Percentiles rank a stretch among this genome's conserved stretches.
phyloP scores from a whole-genome alignment of 2,888 invertebrate species.

The Acrocyrtus sp. region DNA sequence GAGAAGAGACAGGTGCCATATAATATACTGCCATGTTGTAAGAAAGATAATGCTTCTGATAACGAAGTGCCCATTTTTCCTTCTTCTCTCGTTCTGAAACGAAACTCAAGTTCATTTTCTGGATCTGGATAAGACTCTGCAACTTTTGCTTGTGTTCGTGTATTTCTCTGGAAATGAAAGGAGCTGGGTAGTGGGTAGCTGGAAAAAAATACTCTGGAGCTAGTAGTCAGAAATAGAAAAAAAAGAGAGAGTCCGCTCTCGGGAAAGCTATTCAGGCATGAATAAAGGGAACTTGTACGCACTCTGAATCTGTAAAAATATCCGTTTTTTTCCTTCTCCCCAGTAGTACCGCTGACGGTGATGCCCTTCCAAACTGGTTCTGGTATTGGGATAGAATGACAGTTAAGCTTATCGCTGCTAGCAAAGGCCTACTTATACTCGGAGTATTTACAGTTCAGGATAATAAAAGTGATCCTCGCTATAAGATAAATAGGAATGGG shows the following conservation, averaged over 20 bases:
- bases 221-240: slow-evolving; percentile 10
- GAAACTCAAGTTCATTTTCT: neutral
- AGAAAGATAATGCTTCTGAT: neutral
- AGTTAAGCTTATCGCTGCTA: neutral
- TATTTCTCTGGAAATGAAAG: too few species aligned
- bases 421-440: neutral
- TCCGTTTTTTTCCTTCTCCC: too few species aligned
- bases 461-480: neutral
- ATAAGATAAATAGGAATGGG: neutral
- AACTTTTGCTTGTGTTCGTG: too few species aligned
- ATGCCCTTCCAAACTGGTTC: neutral
- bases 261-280: slow-evolving; percentile 31
- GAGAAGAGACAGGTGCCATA: neutral
- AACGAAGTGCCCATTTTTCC: neutral
- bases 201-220: too few species aligned
- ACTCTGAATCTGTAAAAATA: slow-evolving; percentile 41
- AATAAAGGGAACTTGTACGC: slow-evolving; percentile 47
- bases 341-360: neutral
- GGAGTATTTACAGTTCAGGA: neutral
- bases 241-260: slow-evolving; percentile 3
- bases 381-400: neutral
- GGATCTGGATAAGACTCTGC: neutral
- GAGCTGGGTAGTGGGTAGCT: too few species aligned
- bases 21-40: neutral
- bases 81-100: neutral